Percentiles rank a stretch among this genome's conserved stretches.
These are phyloP conservation scores for Zoroaster sp. DNA, from an alignment of 53 echinoderm and acorn worm genomes.

Conservation along the genomic window DNA sequence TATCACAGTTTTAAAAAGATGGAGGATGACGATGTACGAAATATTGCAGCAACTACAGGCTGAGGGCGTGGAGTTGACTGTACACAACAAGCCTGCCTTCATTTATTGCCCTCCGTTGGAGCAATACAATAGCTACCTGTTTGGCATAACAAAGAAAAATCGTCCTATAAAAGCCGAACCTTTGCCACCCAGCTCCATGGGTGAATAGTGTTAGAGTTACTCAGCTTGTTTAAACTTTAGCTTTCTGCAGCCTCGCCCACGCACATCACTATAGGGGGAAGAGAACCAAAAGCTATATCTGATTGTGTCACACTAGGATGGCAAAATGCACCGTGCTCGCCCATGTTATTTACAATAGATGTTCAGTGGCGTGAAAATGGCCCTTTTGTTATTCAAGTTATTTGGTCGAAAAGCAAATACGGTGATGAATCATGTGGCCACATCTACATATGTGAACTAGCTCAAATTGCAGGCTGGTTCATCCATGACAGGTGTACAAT, in stretches of 20 bases:
- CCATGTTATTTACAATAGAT: background rate
- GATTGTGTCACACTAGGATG: background rate
- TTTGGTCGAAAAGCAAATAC: background rate
- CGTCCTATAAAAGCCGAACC: background rate
- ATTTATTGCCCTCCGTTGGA: background rate
- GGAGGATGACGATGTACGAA: background rate
- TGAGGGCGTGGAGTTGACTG: background rate
- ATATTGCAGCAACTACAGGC: background rate
- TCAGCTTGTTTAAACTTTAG: too few species aligned
- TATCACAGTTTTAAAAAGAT: background rate
- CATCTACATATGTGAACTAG: too few species aligned
- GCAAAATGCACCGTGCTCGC: background rate
- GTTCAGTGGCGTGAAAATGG: background rate
- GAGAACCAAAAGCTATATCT: background rate
- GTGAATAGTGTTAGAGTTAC: too few species aligned
- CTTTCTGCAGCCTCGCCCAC: background rate
- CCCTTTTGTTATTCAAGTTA: background rate
- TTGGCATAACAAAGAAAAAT: slow-evolving; percentile 22
- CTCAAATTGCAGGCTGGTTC: too few species aligned
- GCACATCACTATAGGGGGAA: background rate
- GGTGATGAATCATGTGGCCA: too few species aligned
- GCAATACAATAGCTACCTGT: background rate
- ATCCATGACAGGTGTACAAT: too few species aligned
- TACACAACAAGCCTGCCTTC: background rate
- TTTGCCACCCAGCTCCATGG: too few species aligned